Evolutionary conservation across 1,140 invertebrate species (phyloP).

Genomic region (Cherax destructor): DNA sequence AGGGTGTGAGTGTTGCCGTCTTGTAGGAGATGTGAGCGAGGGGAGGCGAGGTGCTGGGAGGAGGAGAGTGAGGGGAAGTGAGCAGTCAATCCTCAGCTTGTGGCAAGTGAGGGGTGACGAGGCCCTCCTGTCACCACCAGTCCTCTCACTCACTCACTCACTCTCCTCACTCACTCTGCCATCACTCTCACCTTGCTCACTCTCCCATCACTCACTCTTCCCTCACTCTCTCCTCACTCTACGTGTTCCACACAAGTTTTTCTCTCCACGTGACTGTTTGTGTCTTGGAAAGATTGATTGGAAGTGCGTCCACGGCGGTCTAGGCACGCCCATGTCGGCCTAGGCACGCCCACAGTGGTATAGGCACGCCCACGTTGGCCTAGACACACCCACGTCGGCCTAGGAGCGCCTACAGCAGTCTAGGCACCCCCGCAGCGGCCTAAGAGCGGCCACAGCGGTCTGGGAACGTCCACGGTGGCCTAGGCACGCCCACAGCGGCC

Average conservation of each 20-base stretch:
- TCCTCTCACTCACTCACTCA: neutral
- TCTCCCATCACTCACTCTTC: neutral
- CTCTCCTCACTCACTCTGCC: neutral
- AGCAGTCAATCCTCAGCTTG: conserved; percentile 60
- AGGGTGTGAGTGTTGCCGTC: conserved; percentile 22
- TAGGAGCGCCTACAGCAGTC: too few species aligned
- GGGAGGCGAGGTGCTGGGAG: conserved; percentile 23
- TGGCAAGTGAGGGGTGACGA: conserved; percentile 28
- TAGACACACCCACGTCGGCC: too few species aligned
- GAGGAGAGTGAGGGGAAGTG: conserved; percentile 21
- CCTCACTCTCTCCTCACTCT: neutral
- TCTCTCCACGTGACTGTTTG: neutral
- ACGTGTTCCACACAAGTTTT: neutral
- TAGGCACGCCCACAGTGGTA: too few species aligned
- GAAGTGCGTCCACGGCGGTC: too few species aligned
- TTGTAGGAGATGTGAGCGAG: conserved; percentile 1
- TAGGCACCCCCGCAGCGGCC: too few species aligned
- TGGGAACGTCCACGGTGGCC: too few species aligned
- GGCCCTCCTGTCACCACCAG: conserved; percentile 48
- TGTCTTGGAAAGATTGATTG: neutral
- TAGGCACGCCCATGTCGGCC: too few species aligned
- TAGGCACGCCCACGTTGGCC: too few species aligned
- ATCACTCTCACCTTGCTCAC: neutral
- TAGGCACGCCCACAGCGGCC: too few species aligned
- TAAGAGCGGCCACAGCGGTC: neutral